Evolutionary conservation across 2,888 invertebrate species (phyloP).

Genomic region (Drosophila nigricruria): DNA sequence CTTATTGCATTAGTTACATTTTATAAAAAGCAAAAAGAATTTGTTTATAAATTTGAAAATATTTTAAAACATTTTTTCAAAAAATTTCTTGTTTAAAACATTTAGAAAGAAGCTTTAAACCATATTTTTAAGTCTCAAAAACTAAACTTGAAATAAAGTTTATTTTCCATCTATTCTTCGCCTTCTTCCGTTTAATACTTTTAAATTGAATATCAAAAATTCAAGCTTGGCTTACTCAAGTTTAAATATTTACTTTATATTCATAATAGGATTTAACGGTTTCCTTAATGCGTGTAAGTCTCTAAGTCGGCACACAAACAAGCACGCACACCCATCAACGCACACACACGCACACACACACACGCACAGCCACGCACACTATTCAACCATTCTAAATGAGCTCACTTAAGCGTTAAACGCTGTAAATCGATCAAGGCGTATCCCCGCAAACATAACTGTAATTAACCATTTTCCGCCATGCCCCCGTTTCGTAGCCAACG

Average conservation of each 20-base stretch:
- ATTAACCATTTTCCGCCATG: constrained; percentile 66
- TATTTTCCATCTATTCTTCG: background rate
- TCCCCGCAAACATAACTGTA: constrained; percentile 69
- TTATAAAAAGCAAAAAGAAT: too few species aligned
- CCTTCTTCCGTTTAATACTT: background rate
- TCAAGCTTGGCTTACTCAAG: background rate
- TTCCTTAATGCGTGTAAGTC: constrained; percentile 7
- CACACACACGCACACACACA: background rate
- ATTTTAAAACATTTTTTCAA: too few species aligned
- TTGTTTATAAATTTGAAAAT: too few species aligned
- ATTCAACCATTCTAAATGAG: constrained; percentile 52
- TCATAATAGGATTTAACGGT: constrained; percentile 6
- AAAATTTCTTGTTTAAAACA: too few species aligned
- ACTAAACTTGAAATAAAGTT: background rate
- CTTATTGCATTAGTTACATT: too few species aligned
- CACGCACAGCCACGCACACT: constrained; percentile 11
- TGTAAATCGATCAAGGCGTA: constrained; percentile 77
- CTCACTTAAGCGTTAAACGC: constrained; percentile 72
- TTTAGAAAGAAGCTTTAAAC: too few species aligned
- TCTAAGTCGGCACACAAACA: constrained; percentile 7
- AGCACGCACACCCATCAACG: constrained; percentile 1
- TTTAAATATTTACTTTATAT: constrained; percentile 16
- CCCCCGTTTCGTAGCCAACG: constrained; percentile 14
- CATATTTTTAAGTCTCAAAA: too few species aligned
- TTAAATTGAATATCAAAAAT: background rate